Percentiles rank a stretch among this genome's conserved stretches.
Conservation (phyloP, 2,113 vertebrate species). For the Suricata suricatta region DNA sequence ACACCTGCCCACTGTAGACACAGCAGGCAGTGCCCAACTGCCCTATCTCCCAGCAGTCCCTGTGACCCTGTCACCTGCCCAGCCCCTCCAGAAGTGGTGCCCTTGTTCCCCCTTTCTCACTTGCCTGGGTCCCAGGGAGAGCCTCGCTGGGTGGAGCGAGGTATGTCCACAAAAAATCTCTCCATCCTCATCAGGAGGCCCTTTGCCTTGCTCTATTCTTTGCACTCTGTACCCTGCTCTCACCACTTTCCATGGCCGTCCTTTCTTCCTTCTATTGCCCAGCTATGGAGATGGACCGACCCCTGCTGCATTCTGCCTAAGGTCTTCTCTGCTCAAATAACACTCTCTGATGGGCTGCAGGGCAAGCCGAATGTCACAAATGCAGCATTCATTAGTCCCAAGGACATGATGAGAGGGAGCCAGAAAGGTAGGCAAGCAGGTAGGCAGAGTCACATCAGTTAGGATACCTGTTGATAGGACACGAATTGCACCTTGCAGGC, state of each 20-base stretch:
- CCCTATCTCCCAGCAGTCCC: neutral
- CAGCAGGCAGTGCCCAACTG: slow-evolving; percentile 9
- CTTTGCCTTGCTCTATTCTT: neutral
- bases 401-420: rapidly evolving
- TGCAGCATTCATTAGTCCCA: neutral
- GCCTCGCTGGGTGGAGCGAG: neutral
- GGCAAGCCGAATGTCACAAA: neutral
- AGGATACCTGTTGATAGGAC: too few relatives aligned
- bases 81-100: neutral
- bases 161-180: neutral
- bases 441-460: neutral
- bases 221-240: neutral
- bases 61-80: neutral
- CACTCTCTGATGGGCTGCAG: neutral
- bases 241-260: rapidly evolving
- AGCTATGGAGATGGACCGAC: neutral
- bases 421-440: neutral
- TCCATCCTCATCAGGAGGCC: neutral
- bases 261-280: neutral
- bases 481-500: neutral
- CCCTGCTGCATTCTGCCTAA: neutral
- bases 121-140: neutral
- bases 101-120: neutral
- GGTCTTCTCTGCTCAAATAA: neutral
- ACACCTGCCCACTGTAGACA: neutral